Evolutionary conservation across 2,888 invertebrate species (phyloP).

Genomic region (Macropis europaea): DNA sequence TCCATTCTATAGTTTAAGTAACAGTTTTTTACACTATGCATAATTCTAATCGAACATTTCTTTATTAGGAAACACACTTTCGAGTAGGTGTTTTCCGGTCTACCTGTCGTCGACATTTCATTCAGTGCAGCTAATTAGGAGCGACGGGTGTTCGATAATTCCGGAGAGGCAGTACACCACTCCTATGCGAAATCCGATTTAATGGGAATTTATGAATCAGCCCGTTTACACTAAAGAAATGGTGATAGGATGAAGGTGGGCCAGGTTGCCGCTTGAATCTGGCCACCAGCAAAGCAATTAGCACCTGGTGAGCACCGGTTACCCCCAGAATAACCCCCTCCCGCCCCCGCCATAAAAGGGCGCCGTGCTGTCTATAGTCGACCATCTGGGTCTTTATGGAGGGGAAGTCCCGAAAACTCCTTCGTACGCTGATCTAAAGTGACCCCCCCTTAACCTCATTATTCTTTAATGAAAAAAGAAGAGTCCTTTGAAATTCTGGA

Average conservation of each 20-base stretch:
- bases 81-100: background rate
- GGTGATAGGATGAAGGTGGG: background rate
- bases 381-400: constrained; percentile 22
- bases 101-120: background rate
- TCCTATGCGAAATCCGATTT: constrained; percentile 4
- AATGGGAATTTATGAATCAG: constrained; percentile 25
- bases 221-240: background rate
- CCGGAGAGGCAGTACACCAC: background rate
- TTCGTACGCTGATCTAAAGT: background rate
- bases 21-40: no score
- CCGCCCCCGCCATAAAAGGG: background rate
- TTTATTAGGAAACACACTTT: background rate
- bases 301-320: constrained; percentile 39
- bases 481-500: no score
- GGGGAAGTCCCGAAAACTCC: constrained; percentile 23
- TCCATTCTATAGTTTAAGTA: no score
- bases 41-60: no score
- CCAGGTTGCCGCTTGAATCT: constrained; percentile 39
- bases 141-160: background rate
- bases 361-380: background rate
- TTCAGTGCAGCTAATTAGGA: background rate
- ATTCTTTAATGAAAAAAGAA: no score
- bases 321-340: background rate
- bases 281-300: constrained; percentile 69
- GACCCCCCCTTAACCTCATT: constrained; percentile 3